Evolutionary conservation across 2,888 invertebrate genomes (phyloP).

Genomic region (Acanthosepion esculentum): DNA sequence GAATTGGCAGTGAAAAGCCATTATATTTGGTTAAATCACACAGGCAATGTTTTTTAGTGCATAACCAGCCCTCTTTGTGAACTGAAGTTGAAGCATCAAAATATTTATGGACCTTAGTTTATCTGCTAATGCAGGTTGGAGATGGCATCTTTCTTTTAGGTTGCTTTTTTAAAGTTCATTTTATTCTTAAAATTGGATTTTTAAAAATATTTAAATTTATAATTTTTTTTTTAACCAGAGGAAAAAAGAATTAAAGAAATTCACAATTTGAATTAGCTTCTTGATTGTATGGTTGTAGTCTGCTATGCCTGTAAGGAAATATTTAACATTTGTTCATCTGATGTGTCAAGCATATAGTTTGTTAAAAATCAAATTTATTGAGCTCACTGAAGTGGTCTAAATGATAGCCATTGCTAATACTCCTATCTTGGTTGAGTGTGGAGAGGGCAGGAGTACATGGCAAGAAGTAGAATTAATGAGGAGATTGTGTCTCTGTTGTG

Average conservation of each 20-base stretch:
- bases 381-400: slow-evolving; percentile 33
- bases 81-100: neutral
- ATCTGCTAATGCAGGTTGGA: neutral
- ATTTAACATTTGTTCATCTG: slow-evolving; percentile 33
- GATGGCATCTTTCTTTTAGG: neutral
- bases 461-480: slow-evolving; percentile 33
- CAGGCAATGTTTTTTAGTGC: neutral
- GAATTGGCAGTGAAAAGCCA: neutral
- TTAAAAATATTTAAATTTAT: neutral
- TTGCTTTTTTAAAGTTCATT: neutral
- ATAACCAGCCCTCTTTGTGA: neutral
- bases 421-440: neutral
- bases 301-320: neutral
- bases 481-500: slow-evolving; percentile 33
- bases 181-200: neutral
- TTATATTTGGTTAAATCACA: neutral
- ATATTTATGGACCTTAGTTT: neutral
- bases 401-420: slow-evolving; percentile 1
- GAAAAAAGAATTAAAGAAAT: slow-evolving; percentile 33
- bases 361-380: slow-evolving; percentile 33
- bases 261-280: neutral
- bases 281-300: slow-evolving; percentile 21
- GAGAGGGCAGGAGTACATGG: neutral
- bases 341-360: slow-evolving; percentile 33
- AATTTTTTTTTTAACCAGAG: neutral